Evolutionary conservation across 2,797 vertebrate genomes (phyloP), one percentile per base, ranked within the genome.

Genomic region (Phataginus tetradactyla): DNA sequence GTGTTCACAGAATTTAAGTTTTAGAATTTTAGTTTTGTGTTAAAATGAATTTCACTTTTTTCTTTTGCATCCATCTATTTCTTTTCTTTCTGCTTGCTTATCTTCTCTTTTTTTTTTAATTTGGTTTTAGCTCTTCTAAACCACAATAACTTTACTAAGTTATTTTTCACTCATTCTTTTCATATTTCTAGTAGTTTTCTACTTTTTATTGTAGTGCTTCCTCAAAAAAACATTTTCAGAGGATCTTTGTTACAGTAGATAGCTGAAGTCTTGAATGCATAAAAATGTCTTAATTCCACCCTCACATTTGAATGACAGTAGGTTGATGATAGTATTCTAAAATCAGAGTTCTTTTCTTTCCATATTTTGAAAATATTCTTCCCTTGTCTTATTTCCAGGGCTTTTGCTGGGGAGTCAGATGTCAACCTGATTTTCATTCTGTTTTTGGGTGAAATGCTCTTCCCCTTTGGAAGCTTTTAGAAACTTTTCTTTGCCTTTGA

Each of bases 211-310:
- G 77, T 84, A 49, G 0, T 63, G 29, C 34, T 87, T 87, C 11
- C 69, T 91, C 51, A 39, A 69, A 94, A 45, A n/a, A 84, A 61
- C 64, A 1, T 63, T 95, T 93, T 85, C 10, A 87, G 63, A 84
- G 23, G 18, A n/a, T 71, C 14, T 49, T 63, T 69, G n/a, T 69
- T 75, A 83, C 4, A 77, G 9, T 55, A 63, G 77, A 42, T 21
- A 2, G 45, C 25, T 81, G 53, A 71, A 42, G 15, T 17, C 61
- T 39, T 94, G 39, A 92, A 7, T 81, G 25, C 5, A 49, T 59
- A n/a, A 78, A 4, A 63, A 49, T 71, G 17, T 72, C 80, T 83
- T 79, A 57, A 37, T 79, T 78, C 94, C 6, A 83, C 8, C 18
- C 29, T 92, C 71, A 86, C 5, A n/a, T 78, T 72, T 86, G 86